phyloP scores from a whole-genome alignment of 2,888 invertebrate species.

The Gibbula magus region DNA sequence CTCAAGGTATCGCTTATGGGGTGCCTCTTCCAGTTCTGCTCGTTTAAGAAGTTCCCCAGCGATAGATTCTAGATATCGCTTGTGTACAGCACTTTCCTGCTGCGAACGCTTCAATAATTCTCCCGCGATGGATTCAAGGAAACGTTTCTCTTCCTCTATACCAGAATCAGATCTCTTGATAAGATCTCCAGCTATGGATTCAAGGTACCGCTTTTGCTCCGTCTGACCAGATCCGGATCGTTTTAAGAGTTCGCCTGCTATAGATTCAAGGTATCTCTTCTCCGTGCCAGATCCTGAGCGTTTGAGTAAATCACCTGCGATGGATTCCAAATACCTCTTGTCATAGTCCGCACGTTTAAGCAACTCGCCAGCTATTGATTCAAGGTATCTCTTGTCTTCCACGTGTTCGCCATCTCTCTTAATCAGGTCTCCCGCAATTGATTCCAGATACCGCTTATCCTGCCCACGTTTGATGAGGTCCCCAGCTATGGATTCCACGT shows the following conservation, averaged over 20 bases:
- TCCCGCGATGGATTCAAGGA: slow-evolving; percentile 16
- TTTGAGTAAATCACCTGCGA: slow-evolving; percentile 9
- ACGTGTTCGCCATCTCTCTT: not conserved
- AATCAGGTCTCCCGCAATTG: slow-evolving; percentile 6
- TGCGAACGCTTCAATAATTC: slow-evolving; percentile 14
- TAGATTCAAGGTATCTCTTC: slow-evolving; percentile 9
- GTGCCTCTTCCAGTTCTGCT: not conserved
- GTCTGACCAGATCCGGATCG: not conserved
- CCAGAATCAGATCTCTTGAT: not conserved
- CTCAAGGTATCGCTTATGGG: not conserved
- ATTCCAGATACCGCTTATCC: slow-evolving; percentile 5
- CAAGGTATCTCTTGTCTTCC: not conserved
- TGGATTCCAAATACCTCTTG: not conserved
- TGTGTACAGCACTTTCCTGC: not conserved
- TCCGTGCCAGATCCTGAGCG: not conserved
- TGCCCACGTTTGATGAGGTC: not conserved
- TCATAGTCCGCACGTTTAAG: not conserved
- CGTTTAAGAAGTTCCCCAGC: slow-evolving; percentile 10
- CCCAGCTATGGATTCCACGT: not conserved
- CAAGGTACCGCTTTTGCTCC: not conserved
- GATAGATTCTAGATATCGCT: slow-evolving; percentile 1
- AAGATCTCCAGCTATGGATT: slow-evolving; percentile 16
- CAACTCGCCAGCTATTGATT: slow-evolving; percentile 2
- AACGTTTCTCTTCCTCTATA: not conserved
- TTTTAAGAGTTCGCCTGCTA: not conserved